Evolutionary conservation across 2,797 vertebrate species (phyloP).

Genomic region (Scleropages formosus): DNA sequence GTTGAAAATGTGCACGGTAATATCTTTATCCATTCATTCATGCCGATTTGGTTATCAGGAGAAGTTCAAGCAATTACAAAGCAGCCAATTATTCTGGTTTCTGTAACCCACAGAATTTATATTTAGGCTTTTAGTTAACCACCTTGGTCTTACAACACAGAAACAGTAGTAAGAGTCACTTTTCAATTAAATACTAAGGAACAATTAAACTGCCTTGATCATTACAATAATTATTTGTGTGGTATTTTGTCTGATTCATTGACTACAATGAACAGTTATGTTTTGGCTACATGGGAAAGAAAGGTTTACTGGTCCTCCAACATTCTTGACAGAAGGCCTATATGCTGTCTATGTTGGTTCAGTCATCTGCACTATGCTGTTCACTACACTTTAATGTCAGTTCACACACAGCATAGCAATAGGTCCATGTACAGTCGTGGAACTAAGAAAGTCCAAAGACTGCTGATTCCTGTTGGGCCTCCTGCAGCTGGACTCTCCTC

Average conservation of each 20-base stretch:
- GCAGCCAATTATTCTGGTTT: neutral
- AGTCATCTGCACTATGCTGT: neutral
- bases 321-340: slow-evolving; percentile 2
- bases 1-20: neutral
- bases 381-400: neutral
- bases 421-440: neutral
- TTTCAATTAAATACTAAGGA: neutral
- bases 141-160: too few species aligned
- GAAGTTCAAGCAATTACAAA: neutral
- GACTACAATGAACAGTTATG: neutral
- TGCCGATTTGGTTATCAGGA: neutral
- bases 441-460: neutral
- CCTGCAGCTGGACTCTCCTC: neutral
- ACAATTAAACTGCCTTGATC: neutral
- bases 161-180: neutral
- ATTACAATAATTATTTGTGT: neutral
- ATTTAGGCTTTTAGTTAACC: too few species aligned
- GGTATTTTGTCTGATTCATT: too few species aligned
- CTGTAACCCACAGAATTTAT: neutral
- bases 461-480: neutral
- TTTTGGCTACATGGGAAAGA: neutral
- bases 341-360: neutral
- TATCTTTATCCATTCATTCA: neutral
- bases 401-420: neutral
- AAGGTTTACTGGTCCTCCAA: neutral